Conservation (phyloP, 2,888 invertebrate species). For the Neoscelio sp. region DNA sequence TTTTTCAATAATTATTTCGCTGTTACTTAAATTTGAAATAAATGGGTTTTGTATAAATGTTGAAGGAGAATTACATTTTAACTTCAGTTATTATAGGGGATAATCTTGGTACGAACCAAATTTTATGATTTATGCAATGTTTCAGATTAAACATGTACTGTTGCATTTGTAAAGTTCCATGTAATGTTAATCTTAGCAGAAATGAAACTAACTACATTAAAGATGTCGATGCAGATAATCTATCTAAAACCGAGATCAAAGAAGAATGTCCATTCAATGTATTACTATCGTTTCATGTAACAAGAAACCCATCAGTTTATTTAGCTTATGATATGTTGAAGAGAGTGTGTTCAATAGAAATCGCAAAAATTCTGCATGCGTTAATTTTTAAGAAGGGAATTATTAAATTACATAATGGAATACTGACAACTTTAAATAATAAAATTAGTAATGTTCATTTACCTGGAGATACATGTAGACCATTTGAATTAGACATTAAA, state of each 20-base stretch:
- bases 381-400: slow-evolving; percentile 21
- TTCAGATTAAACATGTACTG: slow-evolving; percentile 44
- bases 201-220: slow-evolving; percentile 51
- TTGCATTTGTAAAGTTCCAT: slow-evolving; percentile 56
- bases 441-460: slow-evolving; percentile 35
- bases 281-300: slow-evolving; percentile 55
- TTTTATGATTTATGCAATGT: slow-evolving; percentile 18
- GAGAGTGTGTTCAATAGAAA: slow-evolving; percentile 53
- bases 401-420: too few species aligned
- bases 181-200: slow-evolving; percentile 34
- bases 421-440: slow-evolving; percentile 27
- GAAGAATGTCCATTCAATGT: slow-evolving; percentile 61
- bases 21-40: neutral
- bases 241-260: slow-evolving; percentile 48
- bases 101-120: slow-evolving; percentile 20
- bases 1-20: slow-evolving; percentile 21
- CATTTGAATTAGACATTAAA: slow-evolving; percentile 26
- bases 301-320: slow-evolving; percentile 61
- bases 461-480: slow-evolving; percentile 32
- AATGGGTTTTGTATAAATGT: neutral
- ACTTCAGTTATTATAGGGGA: slow-evolving; percentile 12
- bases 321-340: slow-evolving; percentile 66
- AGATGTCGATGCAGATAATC: slow-evolving; percentile 43
- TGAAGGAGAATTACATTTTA: neutral
- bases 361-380: slow-evolving; percentile 44